Conservation (phyloP, 2,113 vertebrate genomes). For the Gymnogyps californianus region DNA sequence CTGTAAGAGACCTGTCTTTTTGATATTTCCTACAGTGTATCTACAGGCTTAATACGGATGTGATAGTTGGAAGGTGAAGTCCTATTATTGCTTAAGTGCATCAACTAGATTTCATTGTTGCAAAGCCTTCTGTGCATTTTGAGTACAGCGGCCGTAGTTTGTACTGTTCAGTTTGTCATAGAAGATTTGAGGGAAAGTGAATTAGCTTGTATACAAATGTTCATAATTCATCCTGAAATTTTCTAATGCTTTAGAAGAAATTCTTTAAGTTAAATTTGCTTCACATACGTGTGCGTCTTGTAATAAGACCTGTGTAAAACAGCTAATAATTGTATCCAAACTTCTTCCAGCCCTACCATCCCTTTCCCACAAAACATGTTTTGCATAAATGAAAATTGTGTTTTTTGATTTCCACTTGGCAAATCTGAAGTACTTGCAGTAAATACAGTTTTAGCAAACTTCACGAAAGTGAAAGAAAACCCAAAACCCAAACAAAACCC, state of each 20-base stretch:
- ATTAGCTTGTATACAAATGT: background rate
- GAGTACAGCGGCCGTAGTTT: background rate
- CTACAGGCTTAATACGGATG: background rate
- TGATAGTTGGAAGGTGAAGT: background rate
- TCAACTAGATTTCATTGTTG: background rate
- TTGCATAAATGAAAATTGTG: constrained; percentile 18
- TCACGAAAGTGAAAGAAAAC: background rate
- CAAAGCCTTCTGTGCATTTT: background rate
- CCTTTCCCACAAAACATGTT: background rate
- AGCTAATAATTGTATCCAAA: background rate
- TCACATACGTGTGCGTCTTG: rapidly evolving
- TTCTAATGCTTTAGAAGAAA: background rate
- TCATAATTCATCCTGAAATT: background rate
- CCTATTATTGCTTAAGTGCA: background rate
- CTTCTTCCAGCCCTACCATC: background rate
- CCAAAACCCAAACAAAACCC: background rate
- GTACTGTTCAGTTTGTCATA: background rate
- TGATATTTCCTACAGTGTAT: background rate
- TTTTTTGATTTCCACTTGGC: constrained; percentile 45
- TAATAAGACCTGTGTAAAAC: background rate
- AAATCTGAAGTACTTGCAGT: constrained; percentile 39
- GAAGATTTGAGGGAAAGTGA: background rate
- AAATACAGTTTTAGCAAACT: background rate
- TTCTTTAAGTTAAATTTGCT: background rate
- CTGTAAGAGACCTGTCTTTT: background rate